phyloP scores from a whole-genome alignment of 2,797 vertebrate genomes.

The Pseudochirops cupreus region DNA sequence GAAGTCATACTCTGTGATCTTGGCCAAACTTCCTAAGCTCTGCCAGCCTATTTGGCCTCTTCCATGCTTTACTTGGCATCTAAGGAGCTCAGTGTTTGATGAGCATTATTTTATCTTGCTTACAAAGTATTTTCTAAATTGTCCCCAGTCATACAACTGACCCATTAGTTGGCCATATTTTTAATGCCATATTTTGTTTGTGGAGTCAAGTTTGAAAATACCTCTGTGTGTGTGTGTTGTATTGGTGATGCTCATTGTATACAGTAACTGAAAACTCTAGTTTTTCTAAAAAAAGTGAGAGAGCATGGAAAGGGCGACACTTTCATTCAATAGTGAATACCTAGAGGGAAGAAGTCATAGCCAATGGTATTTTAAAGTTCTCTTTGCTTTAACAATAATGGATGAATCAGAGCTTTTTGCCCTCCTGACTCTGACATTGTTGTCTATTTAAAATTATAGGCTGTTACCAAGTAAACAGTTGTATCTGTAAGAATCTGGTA shows the following conservation, averaged over 20 bases:
- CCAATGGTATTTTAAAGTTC: slow-evolving; percentile 32
- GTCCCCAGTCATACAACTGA: neutral
- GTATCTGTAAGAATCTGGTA: slow-evolving; percentile 29
- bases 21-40: neutral
- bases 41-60: neutral
- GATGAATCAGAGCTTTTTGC: slow-evolving; percentile 53
- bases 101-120: neutral
- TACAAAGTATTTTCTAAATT: neutral
- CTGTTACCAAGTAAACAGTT: slow-evolving; percentile 56
- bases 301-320: neutral
- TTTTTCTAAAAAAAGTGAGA: neutral
- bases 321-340: slow-evolving; percentile 25
- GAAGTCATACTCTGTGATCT: neutral
- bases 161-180: neutral
- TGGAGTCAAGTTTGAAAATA: neutral
- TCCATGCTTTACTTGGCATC: neutral
- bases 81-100: neutral
- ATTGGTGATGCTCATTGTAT: slow-evolving; percentile 39
- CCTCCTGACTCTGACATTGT: slow-evolving; percentile 12
- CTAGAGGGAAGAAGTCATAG: slow-evolving; percentile 47
- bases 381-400: slow-evolving; percentile 48
- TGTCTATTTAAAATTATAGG: slow-evolving; percentile 24
- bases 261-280: neutral
- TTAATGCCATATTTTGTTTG: neutral
- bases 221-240: neutral